Percentiles rank a stretch among this genome's conserved stretches.
These are phyloP conservation scores for Parazoanthus atlanticus DNA, from an alignment of 92 coral and sea anemone genomes.

Conservation along the genomic window DNA sequence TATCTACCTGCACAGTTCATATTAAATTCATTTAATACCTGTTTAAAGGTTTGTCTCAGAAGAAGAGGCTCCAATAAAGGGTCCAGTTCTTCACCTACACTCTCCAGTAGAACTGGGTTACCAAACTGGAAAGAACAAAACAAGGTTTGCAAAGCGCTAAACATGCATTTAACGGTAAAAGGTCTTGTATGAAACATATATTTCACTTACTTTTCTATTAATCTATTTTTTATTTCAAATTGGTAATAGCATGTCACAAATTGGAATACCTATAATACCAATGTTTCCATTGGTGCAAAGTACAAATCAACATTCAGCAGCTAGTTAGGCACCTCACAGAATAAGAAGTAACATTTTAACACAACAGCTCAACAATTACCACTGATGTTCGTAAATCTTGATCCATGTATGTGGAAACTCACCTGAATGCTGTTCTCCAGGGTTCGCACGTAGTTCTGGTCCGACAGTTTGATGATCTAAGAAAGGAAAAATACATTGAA, in stretches of 20 bases:
- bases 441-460: constrained; percentile 89
- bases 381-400: not conserved
- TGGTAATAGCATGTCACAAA: too few relatives aligned
- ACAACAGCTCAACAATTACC: not conserved
- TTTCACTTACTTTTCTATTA: too few relatives aligned
- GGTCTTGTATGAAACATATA: not conserved
- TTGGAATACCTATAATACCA: too few relatives aligned
- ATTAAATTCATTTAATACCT: constrained; percentile 53
- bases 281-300: not conserved
- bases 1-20: not conserved
- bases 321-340: not conserved
- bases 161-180: not conserved
- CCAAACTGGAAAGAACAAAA: constrained; percentile 73
- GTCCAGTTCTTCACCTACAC: constrained; percentile 95
- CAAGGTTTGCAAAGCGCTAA: not conserved
- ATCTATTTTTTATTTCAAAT: too few relatives aligned
- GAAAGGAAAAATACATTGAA: constrained; percentile 6
- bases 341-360: not conserved
- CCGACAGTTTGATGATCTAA: constrained; percentile 89
- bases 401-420: not conserved
- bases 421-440: constrained; percentile 97
- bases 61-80: constrained; percentile 92
- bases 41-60: constrained; percentile 90
- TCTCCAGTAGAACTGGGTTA: constrained; percentile 93
- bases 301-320: not conserved